These are phyloP conservation scores for Tachyglossus aculeatus DNA, from an alignment of 2,797 vertebrate species.

Conservation along the genomic window DNA sequence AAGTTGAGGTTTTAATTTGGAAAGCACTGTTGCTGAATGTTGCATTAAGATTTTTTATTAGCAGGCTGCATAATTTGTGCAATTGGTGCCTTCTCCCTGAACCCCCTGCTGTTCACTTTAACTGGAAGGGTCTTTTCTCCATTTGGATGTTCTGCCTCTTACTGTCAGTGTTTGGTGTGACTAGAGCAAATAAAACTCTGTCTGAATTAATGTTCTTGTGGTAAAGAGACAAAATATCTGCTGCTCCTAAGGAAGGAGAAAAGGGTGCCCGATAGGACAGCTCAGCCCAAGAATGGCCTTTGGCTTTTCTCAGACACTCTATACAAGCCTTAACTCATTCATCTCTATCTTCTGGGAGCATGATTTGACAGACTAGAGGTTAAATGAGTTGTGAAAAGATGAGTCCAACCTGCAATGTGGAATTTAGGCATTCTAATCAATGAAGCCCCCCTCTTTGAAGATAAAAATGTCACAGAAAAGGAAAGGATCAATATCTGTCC, in stretches of 20 bases:
- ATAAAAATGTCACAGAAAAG: too few species aligned
- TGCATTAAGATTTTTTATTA: background rate
- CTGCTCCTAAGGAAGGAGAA: background rate
- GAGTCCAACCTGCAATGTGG: too few species aligned
- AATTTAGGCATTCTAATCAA: too few species aligned
- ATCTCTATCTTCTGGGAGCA: too few species aligned
- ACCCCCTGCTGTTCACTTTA: background rate
- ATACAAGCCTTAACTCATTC: too few species aligned
- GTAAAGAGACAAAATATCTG: background rate
- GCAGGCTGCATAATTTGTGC: background rate
- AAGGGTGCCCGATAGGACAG: background rate
- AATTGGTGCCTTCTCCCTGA: background rate
- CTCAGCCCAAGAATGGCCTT: too few species aligned
- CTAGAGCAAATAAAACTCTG: background rate
- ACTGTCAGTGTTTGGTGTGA: background rate
- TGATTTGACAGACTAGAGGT: too few species aligned
- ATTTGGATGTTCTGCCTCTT: background rate
- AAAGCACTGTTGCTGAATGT: background rate
- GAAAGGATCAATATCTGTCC: too few species aligned
- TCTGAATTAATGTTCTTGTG: background rate
- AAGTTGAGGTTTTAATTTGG: conserved; percentile 6
- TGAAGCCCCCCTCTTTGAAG: too few species aligned
- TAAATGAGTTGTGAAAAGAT: too few species aligned
- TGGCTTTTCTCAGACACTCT: too few species aligned
- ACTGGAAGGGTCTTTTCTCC: background rate